phyloP scores from a whole-genome alignment of 2,888 invertebrate genomes.

The Candidula unifasciata region DNA sequence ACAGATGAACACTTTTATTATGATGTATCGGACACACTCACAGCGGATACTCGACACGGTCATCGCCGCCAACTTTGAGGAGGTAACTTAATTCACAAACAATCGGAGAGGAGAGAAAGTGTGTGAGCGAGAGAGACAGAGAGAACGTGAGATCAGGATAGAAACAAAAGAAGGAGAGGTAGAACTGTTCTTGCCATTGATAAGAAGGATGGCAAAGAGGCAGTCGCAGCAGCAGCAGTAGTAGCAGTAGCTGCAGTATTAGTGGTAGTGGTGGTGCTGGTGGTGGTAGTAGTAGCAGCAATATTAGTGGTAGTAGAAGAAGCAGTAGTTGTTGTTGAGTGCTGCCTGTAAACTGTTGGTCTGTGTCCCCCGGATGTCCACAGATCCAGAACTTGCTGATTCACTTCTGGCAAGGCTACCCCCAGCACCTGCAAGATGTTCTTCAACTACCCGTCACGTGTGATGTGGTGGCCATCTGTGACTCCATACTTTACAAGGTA shows the following conservation, averaged over 20 bases:
- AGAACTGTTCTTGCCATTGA: neutral
- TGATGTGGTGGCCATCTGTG: conserved; percentile 76
- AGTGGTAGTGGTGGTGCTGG: too few species aligned
- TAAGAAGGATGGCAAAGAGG: neutral
- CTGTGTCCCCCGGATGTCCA: too few species aligned
- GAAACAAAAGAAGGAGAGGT: neutral
- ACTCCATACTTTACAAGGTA: conserved; percentile 77
- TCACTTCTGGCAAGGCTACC: conserved; percentile 79
- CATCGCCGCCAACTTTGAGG: conserved; percentile 77
- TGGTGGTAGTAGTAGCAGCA: too few species aligned
- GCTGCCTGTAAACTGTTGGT: too few species aligned
- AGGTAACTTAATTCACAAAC: conserved; percentile 68
- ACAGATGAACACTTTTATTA: conserved; percentile 76
- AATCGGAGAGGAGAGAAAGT: neutral
- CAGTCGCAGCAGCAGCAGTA: too few species aligned
- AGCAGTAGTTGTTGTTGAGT: too few species aligned
- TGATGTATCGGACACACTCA: conserved; percentile 78
- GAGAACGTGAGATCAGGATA: neutral
- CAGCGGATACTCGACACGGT: conserved; percentile 78
- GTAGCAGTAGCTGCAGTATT: too few species aligned
- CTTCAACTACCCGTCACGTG: conserved; percentile 68
- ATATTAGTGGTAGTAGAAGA: too few species aligned
- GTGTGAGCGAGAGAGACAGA: neutral
- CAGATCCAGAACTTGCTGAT: conserved; percentile 77
- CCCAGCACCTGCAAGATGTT: conserved; percentile 75